A percentile compares a stretch with the other conserved stretches of the same genome.
phyloP scores from a whole-genome alignment of 2,797 vertebrate genomes.

The Chloroceryle inda region DNA sequence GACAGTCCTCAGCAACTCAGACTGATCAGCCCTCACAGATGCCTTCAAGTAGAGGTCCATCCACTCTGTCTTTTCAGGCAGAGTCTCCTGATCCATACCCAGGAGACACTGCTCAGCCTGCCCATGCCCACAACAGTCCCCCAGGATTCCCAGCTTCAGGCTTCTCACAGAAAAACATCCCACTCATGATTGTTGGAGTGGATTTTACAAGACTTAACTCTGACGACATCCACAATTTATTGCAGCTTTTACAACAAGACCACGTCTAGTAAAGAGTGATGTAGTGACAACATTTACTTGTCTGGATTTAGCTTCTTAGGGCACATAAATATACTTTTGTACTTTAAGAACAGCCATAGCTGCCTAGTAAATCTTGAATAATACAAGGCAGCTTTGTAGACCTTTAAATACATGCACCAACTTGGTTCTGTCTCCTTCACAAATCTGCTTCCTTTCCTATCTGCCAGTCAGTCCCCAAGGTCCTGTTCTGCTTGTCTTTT shows the following conservation, averaged over 20 bases:
- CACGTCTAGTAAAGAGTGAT: slow-evolving; percentile 53
- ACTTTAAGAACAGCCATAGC: slow-evolving; percentile 7
- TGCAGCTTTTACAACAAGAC: slow-evolving; percentile 47
- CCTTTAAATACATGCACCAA: slow-evolving; percentile 48
- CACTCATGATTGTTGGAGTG: slow-evolving; percentile 33
- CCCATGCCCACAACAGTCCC: fast-evolving
- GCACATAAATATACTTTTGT: slow-evolving; percentile 42
- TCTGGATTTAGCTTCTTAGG: slow-evolving; percentile 43
- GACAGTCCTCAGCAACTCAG: background rate
- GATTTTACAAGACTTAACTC: slow-evolving; percentile 43
- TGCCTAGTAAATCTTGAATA: slow-evolving; percentile 58
- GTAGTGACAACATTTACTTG: slow-evolving; percentile 58
- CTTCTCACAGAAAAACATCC: background rate
- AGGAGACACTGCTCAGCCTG: background rate
- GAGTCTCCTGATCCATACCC: background rate
- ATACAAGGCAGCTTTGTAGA: slow-evolving; percentile 61
- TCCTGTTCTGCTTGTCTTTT: background rate
- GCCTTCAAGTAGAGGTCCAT: background rate
- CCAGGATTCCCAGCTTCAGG: background rate
- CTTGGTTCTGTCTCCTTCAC: background rate
- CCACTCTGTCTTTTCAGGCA: background rate
- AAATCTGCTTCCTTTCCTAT: slow-evolving; percentile 3
- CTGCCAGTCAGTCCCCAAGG: background rate
- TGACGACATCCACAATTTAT: slow-evolving; percentile 50
- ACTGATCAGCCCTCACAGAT: background rate